These are phyloP conservation scores for Scaptodrosophila latifasciaeformis DNA, from an alignment of 2,888 invertebrate species.

Conservation along the genomic window DNA sequence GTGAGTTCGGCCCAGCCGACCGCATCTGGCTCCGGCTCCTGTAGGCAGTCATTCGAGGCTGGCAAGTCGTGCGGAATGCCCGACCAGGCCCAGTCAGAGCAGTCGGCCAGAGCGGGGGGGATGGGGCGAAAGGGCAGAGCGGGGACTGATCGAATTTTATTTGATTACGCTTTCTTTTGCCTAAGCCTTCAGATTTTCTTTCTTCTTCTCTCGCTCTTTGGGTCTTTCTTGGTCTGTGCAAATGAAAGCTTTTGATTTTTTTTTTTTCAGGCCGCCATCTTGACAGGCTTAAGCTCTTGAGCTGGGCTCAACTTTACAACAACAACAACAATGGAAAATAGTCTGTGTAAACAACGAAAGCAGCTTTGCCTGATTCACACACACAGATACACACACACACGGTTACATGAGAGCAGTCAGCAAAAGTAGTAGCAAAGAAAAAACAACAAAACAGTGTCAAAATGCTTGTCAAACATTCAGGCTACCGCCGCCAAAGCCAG, in stretches of 20 bases:
- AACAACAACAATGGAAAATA: no score
- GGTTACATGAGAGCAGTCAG: background rate
- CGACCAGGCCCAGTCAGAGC: no score
- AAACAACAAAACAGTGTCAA: slow-evolving; percentile 52
- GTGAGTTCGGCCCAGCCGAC: slow-evolving; percentile 40
- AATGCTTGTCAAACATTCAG: slow-evolving; percentile 58
- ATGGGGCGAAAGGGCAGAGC: no score
- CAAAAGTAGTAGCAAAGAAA: background rate
- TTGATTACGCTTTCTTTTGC: no score
- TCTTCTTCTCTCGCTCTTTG: background rate
- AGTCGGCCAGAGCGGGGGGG: no score
- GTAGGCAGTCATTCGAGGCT: slow-evolving; percentile 42
- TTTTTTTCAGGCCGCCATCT: background rate
- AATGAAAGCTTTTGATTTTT: background rate
- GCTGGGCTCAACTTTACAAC: background rate
- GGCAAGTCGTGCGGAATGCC: background rate
- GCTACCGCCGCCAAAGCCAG: slow-evolving; percentile 36
- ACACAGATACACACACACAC: no score
- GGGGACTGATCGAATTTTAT: no score
- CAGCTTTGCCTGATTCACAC: no score
- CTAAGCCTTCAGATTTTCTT: slow-evolving; percentile 29
- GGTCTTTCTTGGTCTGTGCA: background rate
- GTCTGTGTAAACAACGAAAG: no score
- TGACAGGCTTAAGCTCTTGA: background rate
- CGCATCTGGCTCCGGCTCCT: background rate